These are phyloP conservation scores for Dasyornis broadbenti DNA, from an alignment of 2,113 vertebrate genomes.

Conservation along the genomic window DNA sequence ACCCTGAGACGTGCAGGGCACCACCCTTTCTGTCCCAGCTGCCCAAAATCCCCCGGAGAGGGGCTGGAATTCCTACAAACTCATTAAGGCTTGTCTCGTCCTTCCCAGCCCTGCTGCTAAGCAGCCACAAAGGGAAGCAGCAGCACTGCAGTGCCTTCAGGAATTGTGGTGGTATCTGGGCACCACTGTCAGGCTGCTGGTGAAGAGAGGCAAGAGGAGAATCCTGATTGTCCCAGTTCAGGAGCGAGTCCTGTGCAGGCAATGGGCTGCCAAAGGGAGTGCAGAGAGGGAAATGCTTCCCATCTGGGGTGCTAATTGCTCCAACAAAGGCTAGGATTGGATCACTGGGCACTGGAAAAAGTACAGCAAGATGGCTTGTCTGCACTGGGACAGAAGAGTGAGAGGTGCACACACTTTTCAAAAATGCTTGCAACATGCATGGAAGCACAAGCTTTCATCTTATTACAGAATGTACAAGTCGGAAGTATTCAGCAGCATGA, in stretches of 20 bases:
- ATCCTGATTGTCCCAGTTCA: neutral
- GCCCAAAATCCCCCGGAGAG: rapidly evolving
- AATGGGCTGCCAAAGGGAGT: neutral
- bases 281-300: neutral
- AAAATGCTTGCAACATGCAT: neutral
- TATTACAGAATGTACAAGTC: neutral
- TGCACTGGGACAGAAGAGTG: neutral
- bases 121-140: neutral
- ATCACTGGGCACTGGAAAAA: neutral
- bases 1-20: neutral
- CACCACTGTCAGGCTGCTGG: neutral
- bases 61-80: neutral
- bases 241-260: neutral
- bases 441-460: neutral
- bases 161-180: neutral
- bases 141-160: neutral
- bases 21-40: neutral
- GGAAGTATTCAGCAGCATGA: neutral
- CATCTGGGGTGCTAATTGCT: neutral
- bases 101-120: neutral
- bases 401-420: neutral
- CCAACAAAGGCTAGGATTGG: neutral
- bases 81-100: neutral
- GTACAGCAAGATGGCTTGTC: neutral
- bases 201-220: neutral